Evolutionary conservation across 2,797 vertebrate species (phyloP).

Genomic region (Eurystomus glaucurus): DNA sequence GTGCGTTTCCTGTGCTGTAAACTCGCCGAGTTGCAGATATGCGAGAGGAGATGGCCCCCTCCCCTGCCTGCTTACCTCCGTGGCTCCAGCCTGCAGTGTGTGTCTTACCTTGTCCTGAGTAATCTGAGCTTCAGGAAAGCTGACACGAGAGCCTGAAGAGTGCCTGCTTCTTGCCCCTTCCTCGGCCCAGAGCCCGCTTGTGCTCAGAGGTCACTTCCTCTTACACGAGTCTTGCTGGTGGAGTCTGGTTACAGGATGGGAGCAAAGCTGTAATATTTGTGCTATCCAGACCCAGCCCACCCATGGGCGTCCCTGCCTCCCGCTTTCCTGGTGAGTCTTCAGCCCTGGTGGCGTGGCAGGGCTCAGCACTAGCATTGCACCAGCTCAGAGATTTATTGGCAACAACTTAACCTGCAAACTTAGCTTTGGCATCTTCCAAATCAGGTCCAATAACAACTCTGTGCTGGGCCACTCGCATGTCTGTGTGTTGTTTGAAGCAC

Average conservation of each 20-base stretch:
- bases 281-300: fast-evolving
- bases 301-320: not conserved
- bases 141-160: constrained; percentile 61
- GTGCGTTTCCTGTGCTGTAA: constrained; percentile 79
- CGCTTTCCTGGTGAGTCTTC: not conserved
- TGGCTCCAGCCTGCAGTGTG: constrained; percentile 34
- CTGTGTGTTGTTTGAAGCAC: not conserved
- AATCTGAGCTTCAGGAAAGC: constrained; percentile 71
- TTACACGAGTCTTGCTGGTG: not conserved
- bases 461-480: not conserved
- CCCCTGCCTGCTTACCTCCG: constrained; percentile 20
- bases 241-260: constrained; percentile 55
- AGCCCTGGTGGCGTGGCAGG: not conserved
- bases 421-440: not conserved
- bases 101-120: constrained; percentile 78
- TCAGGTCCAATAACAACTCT: not conserved
- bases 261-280: not conserved
- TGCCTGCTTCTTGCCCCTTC: constrained; percentile 39
- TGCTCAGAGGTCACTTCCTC: constrained; percentile 67
- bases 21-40: constrained; percentile 78
- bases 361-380: fast-evolving
- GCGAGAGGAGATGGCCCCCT: constrained; percentile 59
- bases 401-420: not conserved
- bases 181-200: not conserved
- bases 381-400: not conserved